Base-by-base conservation (phyloP, 2,797 vertebrate species). In the Thaleichthys pacificus region DNA sequence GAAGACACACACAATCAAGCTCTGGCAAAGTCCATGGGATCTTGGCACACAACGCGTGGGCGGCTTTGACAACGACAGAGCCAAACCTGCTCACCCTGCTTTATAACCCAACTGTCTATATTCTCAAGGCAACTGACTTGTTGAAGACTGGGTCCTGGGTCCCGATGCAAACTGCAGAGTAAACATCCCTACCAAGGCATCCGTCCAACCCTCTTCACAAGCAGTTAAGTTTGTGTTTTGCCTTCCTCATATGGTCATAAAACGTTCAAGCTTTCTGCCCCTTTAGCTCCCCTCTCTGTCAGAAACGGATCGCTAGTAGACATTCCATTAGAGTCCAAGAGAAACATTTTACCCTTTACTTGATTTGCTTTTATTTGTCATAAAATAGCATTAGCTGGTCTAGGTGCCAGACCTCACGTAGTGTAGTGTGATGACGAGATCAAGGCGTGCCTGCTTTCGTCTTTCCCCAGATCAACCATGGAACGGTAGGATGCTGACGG, bases 241-340 rank as follows among this genome's bases (percentile, higher is more conserved):
- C 75, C 71, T 60, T 77, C 56, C 54, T 74, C 86, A 77, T 80
- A 77, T 58, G 35, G 76, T 58, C 49, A 35, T 66, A 58, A 76
- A 76, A 73, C 14, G 11, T 26, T 30, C 70, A 84, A 30, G 32
- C 21, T 66, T 30, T 68, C 65, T 1, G 4, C 32, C 64, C 60
- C 9, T 83, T 86, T 84, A 80, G 78, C 5, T 58, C 11, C 5
- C 5, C 54, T 65, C 28, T 62, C 32, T 49, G 17, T 38, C 54
- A 69, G 66, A 68, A 9, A 63, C 66, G 76, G 49, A 71, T 17
- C 21, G 54, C 69, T 21, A 79, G 35, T 56, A 60, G 32, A 71
- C 30, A 67, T 72, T 83, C 61, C 35, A 42, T 66, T n/a, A 51
- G 69, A 35, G 69, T 32, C 0, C 3, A 28, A 47, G 42, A 14